Evolutionary conservation across 2,113 vertebrate genomes (phyloP), one percentile per base, ranked within the genome.

Genomic region (Setophaga coronata): DNA sequence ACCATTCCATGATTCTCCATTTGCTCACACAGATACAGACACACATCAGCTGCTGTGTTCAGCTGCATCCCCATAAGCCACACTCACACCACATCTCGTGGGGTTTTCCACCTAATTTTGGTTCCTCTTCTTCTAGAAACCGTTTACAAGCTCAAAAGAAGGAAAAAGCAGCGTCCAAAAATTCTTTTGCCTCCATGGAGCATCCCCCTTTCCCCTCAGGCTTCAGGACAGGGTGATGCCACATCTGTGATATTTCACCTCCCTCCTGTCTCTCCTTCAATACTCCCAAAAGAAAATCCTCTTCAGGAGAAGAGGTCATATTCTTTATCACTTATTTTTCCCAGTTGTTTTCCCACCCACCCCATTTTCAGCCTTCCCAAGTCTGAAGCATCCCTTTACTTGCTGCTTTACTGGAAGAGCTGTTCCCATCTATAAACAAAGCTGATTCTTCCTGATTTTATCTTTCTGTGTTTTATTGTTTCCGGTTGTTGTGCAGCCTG

Each of bases 391-490:
- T 81, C 61, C 79, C 92, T 92, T 74, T 34, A 42, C 57, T 70
- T 53, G 51, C 79, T 79, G 82, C 19, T 65, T 98, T 97, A 89
- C 97, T 96, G 97, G 97, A 97, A 98, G 89, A 93, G 67, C 60
- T 60, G 64, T 78, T 80, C 54, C 34, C 62, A 23, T 95, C 42
- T 92, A 31, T 90, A 97, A 97, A 96, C 96, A 95, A 53, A 53
- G 23, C 70, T 14, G 16, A 77, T 23, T 20, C 89, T 58, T 86
- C 87, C 96, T 95, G 97, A 97, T 90, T 96, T 96, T 97, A 97
- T 67, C 83, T 88, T 51, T 93, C 42, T 3, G 89, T 28, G 7
- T 85, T 93, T 97, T 82, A 92, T 91, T 95, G 91, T 80, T 97
- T 97, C 96, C 95, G 93, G 95, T 92, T 93, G 90, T 94, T 97